Percentiles rank a stretch among this genome's conserved stretches.
phyloP scores from a whole-genome alignment of 2,113 vertebrate genomes.

The Pithys albifrons region DNA sequence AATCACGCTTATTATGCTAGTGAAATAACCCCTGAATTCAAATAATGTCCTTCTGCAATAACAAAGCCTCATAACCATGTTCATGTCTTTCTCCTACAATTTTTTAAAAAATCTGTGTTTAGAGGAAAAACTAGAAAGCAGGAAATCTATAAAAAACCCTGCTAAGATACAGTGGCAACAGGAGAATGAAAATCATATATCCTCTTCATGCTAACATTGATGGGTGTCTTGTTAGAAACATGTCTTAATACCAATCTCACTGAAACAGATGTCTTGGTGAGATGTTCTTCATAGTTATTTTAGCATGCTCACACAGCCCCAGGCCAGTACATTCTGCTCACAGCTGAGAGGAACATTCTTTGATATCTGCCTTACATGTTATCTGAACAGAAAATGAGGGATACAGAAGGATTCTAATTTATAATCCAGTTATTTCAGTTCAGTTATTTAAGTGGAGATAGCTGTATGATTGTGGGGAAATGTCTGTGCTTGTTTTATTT shows the following conservation, averaged over 20 bases:
- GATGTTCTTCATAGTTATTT: not conserved
- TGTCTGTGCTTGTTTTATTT: not conserved
- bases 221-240: not conserved
- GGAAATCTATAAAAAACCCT: not conserved
- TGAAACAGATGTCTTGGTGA: not conserved
- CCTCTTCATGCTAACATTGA: not conserved
- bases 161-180: not conserved
- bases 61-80: not conserved
- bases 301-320: not conserved
- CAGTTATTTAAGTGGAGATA: not conserved
- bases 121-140: not conserved
- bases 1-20: not conserved
- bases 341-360: not conserved
- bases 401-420: not conserved
- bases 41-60: not conserved
- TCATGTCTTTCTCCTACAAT: not conserved
- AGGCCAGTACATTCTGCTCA: not conserved
- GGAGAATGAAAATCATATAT: not conserved
- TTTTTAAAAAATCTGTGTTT: not conserved
- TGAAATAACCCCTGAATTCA: not conserved
- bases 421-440: not conserved
- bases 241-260: not conserved
- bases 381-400: not conserved
- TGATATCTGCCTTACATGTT: not conserved
- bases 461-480: not conserved